phyloP scores from a whole-genome alignment of 2,113 vertebrate genomes.

The Morone chrysops region DNA sequence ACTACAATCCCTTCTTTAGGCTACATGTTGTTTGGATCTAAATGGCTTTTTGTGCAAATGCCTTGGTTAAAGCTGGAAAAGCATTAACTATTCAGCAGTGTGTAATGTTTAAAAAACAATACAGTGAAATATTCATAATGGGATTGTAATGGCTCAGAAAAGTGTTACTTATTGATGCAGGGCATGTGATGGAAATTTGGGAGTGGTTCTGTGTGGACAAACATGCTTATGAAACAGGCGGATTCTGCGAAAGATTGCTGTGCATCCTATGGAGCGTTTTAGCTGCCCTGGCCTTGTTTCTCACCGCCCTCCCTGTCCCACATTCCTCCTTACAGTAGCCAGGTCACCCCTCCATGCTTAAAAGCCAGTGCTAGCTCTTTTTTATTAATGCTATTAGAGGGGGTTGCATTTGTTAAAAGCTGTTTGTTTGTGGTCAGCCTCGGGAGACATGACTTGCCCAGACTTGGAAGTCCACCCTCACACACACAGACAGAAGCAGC shows the following conservation, averaged over 20 bases:
- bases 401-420: constrained; percentile 31
- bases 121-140: constrained; percentile 77
- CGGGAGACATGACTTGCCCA: constrained; percentile 24
- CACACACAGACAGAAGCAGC: constrained; percentile 8
- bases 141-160: constrained; percentile 58
- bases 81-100: constrained; percentile 68
- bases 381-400: neutral
- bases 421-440: constrained; percentile 36
- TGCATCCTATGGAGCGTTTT: neutral
- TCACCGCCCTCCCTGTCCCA: neutral
- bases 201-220: constrained; percentile 22
- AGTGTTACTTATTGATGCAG: constrained; percentile 71
- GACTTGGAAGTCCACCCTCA: constrained; percentile 27
- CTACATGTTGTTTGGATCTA: constrained; percentile 37
- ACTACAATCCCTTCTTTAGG: constrained; percentile 38
- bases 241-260: neutral
- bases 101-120: constrained; percentile 64
- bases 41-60: constrained; percentile 44
- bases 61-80: constrained; percentile 26
- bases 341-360: neutral
- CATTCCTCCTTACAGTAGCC: constrained; percentile 19
- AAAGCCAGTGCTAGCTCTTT: constrained; percentile 1
- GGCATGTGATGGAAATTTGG: constrained; percentile 56
- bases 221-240: constrained; percentile 32
- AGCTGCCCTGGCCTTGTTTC: constrained; percentile 20